Evolutionary conservation across 2,888 invertebrate genomes (phyloP).

Genomic region (Sesia bembeciformis): DNA sequence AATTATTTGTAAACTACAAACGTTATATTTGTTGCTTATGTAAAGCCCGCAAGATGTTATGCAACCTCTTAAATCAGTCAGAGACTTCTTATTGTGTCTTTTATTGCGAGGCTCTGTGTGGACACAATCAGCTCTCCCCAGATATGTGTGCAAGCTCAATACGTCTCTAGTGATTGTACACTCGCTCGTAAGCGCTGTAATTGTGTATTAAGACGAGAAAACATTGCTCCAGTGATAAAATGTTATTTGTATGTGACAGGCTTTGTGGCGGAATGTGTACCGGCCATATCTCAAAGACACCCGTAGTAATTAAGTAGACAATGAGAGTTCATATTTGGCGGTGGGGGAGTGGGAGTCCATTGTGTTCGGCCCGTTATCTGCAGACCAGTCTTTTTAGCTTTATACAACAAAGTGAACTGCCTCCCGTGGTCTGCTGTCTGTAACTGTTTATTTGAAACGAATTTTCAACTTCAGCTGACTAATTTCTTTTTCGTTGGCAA

Average conservation of each 20-base stretch:
- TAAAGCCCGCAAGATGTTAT: too few relatives aligned
- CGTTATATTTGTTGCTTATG: too few relatives aligned
- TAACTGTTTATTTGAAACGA: not conserved
- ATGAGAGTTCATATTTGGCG: slow-evolving; percentile 64
- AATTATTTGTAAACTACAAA: too few relatives aligned
- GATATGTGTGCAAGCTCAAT: not conserved
- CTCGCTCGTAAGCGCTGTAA: slow-evolving; percentile 26
- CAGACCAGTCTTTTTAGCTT: slow-evolving; percentile 61
- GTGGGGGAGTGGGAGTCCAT: slow-evolving; percentile 37
- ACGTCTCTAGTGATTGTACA: not conserved
- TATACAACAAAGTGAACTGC: slow-evolving; percentile 9
- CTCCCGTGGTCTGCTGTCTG: not conserved
- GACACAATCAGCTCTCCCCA: not conserved
- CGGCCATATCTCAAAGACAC: slow-evolving; percentile 60
- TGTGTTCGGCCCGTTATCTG: slow-evolving; percentile 58
- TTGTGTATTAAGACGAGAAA: slow-evolving; percentile 40
- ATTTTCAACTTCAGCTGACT: not conserved
- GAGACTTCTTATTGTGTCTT: not conserved
- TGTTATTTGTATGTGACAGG: slow-evolving; percentile 64
- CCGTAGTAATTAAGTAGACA: slow-evolving; percentile 69
- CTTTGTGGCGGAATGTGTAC: slow-evolving; percentile 50
- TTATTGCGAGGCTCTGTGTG: not conserved
- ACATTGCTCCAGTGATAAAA: slow-evolving; percentile 49
- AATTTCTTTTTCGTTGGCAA: too few relatives aligned
- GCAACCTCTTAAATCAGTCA: too few relatives aligned